These are phyloP conservation scores for Grammomys dolichurus DNA, from an alignment of 2,113 vertebrate species.

Conservation along the genomic window DNA sequence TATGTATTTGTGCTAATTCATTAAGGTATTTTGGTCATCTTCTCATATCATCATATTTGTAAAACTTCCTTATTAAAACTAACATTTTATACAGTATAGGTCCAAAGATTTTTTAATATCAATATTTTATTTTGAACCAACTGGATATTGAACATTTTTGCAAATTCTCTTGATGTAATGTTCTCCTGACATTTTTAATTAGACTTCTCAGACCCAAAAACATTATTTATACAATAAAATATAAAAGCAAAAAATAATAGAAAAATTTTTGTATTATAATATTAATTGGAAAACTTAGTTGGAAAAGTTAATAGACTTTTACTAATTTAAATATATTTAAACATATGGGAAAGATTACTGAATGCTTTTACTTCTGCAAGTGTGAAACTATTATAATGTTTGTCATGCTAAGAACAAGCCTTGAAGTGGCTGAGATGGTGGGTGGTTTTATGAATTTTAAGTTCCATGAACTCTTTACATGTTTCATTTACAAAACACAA, in stretches of 20 bases:
- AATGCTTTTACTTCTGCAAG: background rate
- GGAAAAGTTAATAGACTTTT: background rate
- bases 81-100: background rate
- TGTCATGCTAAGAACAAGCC: background rate
- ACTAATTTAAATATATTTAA: background rate
- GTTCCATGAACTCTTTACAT: background rate
- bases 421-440: background rate
- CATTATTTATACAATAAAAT: constrained; percentile 26
- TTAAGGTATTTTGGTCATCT: background rate
- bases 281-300: background rate
- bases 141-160: background rate
- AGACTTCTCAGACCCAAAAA: background rate
- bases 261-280: background rate
- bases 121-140: background rate
- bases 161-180: background rate
- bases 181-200: background rate
- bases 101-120: constrained; percentile 19
- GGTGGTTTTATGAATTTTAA: background rate
- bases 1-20: constrained; percentile 15
- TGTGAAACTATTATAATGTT: background rate
- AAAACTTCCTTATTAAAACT: constrained; percentile 30
- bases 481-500: background rate
- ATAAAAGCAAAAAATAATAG: background rate
- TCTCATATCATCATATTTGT: constrained; percentile 16
- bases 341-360: background rate